phyloP scores from a whole-genome alignment of 2,888 invertebrate species.

The Alentia gelatinosa region DNA sequence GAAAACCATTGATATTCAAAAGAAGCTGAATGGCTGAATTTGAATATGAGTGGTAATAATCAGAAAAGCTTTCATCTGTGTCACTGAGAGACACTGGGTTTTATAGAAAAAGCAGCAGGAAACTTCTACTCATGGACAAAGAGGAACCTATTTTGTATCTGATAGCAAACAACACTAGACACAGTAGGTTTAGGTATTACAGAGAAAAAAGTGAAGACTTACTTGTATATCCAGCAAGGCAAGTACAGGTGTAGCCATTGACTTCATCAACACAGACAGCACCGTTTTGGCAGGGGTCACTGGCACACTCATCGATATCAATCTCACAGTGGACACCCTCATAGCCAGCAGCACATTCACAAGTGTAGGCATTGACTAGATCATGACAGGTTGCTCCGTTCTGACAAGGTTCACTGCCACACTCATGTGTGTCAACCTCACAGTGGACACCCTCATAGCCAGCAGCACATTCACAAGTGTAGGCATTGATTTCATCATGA shows the following conservation, averaged over 20 bases:
- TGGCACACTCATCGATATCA: constrained; percentile 27
- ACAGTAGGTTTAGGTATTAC: too few species aligned
- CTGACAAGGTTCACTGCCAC: constrained; percentile 33
- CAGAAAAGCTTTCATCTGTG: too few species aligned
- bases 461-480: constrained; percentile 58
- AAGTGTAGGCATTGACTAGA: background rate
- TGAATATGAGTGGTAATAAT: too few species aligned
- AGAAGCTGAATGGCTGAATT: too few species aligned
- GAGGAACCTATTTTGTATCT: too few species aligned
- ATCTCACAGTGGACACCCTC: constrained; percentile 39
- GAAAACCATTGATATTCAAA: too few species aligned
- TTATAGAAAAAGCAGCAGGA: too few species aligned
- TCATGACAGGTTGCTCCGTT: constrained; percentile 20
- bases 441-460: constrained; percentile 60
- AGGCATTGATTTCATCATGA: constrained; percentile 78
- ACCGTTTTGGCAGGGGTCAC: constrained; percentile 86
- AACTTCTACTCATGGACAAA: too few species aligned
- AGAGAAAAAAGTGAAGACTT: too few species aligned
- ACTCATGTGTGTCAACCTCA: constrained; percentile 68
- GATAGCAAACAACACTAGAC: too few species aligned
- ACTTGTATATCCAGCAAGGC: constrained; percentile 50
- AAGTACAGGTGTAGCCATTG: constrained; percentile 61
- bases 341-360: constrained; percentile 23
- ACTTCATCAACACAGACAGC: constrained; percentile 86
- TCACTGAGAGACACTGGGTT: too few species aligned